Evolutionary conservation across 23 tunicate species (phyloP).

Genomic region (Styela clava): DNA sequence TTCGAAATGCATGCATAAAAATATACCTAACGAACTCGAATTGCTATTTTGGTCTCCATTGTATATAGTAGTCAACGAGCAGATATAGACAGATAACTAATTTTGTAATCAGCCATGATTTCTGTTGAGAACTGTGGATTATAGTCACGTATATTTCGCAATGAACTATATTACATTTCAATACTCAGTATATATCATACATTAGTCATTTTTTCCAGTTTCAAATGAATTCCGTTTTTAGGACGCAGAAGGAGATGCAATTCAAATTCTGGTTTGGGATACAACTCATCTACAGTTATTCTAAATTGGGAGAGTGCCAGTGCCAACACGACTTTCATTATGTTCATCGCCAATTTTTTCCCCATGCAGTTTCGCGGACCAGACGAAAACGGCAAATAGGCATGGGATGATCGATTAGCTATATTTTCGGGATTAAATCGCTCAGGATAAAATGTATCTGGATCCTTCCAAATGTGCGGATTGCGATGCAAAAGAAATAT

Average conservation of each 20-base stretch:
- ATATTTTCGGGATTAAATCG: conserved; percentile 4
- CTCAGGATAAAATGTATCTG: conserved; percentile 15
- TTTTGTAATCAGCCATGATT: no score
- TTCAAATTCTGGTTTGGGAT: conserved; percentile 13
- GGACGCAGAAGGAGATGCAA: not conserved
- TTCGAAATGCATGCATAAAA: no score
- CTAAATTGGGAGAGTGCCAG: not conserved
- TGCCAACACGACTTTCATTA: conserved; percentile 20
- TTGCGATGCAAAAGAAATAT: conserved; percentile 12
- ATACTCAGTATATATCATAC: no score
- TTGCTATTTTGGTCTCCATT: no score
- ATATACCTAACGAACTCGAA: no score
- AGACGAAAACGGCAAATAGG: conserved; percentile 20
- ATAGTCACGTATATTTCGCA: no score
- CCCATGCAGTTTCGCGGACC: conserved; percentile 33
- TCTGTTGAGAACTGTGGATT: no score
- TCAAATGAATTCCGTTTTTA: conserved; percentile 18
- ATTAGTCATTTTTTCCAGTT: conserved; percentile 13
- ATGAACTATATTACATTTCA: no score
- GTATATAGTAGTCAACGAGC: no score
- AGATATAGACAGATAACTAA: no score
- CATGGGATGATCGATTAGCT: conserved; percentile 11
- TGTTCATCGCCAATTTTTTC: conserved; percentile 28
- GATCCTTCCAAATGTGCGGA: conserved; percentile 7
- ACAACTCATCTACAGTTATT: not conserved